Evolutionary conservation across 30 jellyfish, hydroid and myxozoan species (phyloP).

Genomic region (Pelagia noctiluca): DNA sequence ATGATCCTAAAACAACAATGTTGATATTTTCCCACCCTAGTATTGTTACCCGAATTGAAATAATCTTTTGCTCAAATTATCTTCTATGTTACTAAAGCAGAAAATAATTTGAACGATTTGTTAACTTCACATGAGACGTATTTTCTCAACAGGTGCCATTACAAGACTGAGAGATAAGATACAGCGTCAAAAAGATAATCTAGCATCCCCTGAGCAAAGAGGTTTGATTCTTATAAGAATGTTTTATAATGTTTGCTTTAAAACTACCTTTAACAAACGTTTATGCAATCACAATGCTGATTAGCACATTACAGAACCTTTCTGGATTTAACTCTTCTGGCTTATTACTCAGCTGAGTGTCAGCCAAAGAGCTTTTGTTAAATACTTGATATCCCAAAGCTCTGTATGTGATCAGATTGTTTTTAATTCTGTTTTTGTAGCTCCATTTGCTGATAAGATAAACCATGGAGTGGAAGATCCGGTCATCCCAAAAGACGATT

Average conservation of each 20-base stretch:
- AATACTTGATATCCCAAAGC: neutral
- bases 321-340: too few relatives aligned
- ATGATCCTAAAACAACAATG: too few relatives aligned
- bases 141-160: slow-evolving; percentile 55
- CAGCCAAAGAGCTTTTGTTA: neutral
- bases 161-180: slow-evolving; percentile 65
- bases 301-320: too few relatives aligned
- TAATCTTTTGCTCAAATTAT: too few relatives aligned
- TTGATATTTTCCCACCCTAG: too few relatives aligned
- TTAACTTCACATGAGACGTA: neutral
- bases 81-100: neutral
- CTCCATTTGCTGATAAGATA: slow-evolving; percentile 51
- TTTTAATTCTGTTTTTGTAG: neutral
- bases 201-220: slow-evolving; percentile 33
- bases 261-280: neutral
- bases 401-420: neutral
- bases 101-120: neutral
- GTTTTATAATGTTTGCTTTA: neutral
- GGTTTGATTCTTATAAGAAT: slow-evolving; percentile 7
- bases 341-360: too few relatives aligned
- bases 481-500: slow-evolving; percentile 31
- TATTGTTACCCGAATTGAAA: too few relatives aligned
- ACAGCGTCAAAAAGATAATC: slow-evolving; percentile 66
- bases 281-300: neutral
- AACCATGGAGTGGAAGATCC: slow-evolving; percentile 68